Percentiles rank a stretch among this genome's conserved stretches.
These are phyloP conservation scores for Ophioninae sp. DNA, from an alignment of 2,888 invertebrate species.

Conservation along the genomic window DNA sequence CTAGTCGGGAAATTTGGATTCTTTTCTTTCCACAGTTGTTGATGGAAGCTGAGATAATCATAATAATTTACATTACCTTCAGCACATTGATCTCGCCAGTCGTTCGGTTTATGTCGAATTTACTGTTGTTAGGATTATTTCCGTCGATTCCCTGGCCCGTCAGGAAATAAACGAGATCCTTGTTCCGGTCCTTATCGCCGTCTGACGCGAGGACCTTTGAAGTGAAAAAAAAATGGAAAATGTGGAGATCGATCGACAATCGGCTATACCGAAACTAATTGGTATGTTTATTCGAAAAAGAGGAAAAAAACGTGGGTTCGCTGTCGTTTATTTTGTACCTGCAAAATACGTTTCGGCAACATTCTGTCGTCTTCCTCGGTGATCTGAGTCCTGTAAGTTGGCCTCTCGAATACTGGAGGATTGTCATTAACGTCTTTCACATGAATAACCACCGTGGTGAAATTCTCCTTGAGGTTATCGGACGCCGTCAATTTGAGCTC, in stretches of 20 bases:
- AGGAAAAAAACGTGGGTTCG: not conserved
- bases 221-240: constrained; percentile 6
- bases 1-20: not conserved
- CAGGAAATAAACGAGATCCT: constrained; percentile 97
- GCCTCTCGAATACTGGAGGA: constrained; percentile 97
- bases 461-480: constrained; percentile 98
- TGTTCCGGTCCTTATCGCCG: constrained; percentile 96
- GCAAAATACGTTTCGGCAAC: constrained; percentile 95
- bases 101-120: constrained; percentile 97
- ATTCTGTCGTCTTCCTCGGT: constrained; percentile 97
- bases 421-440: constrained; percentile 99
- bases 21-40: not conserved
- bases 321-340: constrained; percentile 82
- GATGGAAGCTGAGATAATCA: not conserved
- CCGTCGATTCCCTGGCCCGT: constrained; percentile 98
- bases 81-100: constrained; percentile 97
- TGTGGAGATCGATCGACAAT: not conserved
- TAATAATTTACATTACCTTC: constrained; percentile 84
- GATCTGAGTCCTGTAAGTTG: constrained; percentile 96
- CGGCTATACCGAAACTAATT: not conserved
- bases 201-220: constrained; percentile 96
- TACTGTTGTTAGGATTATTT: constrained; percentile 96
- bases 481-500: constrained; percentile 97
- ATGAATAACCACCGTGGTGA: constrained; percentile 97
- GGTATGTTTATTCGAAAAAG: not conserved